These are phyloP conservation scores for Sphaeramia orbicularis DNA, from an alignment of 2,797 vertebrate species.

Conservation along the genomic window DNA sequence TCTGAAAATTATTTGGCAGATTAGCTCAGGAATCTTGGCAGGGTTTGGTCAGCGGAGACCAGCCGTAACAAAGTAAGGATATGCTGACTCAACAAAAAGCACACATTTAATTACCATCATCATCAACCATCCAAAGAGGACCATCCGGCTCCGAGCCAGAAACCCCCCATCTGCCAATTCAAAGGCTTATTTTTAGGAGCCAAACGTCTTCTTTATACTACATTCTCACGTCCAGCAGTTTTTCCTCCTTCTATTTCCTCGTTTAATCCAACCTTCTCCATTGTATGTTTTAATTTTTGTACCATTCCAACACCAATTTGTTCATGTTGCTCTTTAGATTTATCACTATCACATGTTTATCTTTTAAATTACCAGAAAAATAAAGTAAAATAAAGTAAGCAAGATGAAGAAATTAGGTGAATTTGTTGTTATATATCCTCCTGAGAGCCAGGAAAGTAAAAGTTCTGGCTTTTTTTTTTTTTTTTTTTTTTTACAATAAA, in stretches of 20 bases:
- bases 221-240: slow-evolving; percentile 58
- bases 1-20: slow-evolving; percentile 88
- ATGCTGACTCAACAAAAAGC: slow-evolving; percentile 91
- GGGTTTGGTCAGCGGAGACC: slow-evolving; percentile 87
- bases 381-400: too few relatives aligned
- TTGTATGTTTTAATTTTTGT: slow-evolving; percentile 8
- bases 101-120: slow-evolving; percentile 87
- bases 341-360: too few relatives aligned
- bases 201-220: slow-evolving; percentile 49
- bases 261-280: slow-evolving; percentile 17
- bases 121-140: slow-evolving; percentile 66
- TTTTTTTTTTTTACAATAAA: too few relatives aligned
- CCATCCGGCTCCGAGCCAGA: slow-evolving; percentile 62
- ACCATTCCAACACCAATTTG: slow-evolving; percentile 1
- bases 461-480: too few relatives aligned
- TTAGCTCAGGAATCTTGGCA: slow-evolving; percentile 88
- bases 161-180: slow-evolving; percentile 67
- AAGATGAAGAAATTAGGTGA: too few relatives aligned
- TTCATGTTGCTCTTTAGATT: slow-evolving; percentile 11
- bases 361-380: too few relatives aligned
- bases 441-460: too few relatives aligned
- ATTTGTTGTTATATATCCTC: too few relatives aligned
- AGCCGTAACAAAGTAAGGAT: slow-evolving; percentile 89
- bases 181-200: slow-evolving; percentile 74
- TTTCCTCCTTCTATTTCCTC: slow-evolving; percentile 31